These are phyloP conservation scores for Balaeniceps rex DNA, from an alignment of 2,113 vertebrate genomes.

Conservation along the genomic window DNA sequence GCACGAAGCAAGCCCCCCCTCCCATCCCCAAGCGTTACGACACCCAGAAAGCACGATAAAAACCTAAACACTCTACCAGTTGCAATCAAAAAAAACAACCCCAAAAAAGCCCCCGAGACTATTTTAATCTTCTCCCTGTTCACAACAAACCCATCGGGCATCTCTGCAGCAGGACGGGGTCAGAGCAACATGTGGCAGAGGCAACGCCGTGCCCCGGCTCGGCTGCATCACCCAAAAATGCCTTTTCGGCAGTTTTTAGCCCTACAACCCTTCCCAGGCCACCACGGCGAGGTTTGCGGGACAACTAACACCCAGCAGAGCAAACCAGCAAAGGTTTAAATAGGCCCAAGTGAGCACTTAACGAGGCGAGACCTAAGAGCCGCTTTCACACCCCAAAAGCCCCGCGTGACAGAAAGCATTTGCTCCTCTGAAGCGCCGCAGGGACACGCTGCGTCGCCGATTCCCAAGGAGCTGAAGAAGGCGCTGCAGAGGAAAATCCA, in stretches of 20 bases:
- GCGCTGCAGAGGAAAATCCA: not conserved
- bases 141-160: not conserved
- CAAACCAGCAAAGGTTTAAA: not conserved
- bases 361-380: not conserved
- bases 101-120: too few species aligned
- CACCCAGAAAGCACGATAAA: not conserved
- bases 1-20: not conserved
- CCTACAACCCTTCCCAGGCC: not conserved
- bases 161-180: not conserved
- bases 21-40: not conserved
- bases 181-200: not conserved
- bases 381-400: not conserved
- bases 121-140: not conserved
- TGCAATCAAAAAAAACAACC: too few species aligned
- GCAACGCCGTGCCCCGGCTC: not conserved
- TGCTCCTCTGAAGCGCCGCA: not conserved
- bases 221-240: not conserved
- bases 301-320: fast-evolving
- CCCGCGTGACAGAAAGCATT: not conserved
- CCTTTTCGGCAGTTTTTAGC: not conserved
- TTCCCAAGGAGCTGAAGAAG: not conserved
- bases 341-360: not conserved
- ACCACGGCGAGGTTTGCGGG: fast-evolving
- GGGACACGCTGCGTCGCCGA: not conserved
- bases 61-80: not conserved